Evolutionary conservation across 2,888 invertebrate species (phyloP).

Genomic region (Eledona agricola): DNA sequence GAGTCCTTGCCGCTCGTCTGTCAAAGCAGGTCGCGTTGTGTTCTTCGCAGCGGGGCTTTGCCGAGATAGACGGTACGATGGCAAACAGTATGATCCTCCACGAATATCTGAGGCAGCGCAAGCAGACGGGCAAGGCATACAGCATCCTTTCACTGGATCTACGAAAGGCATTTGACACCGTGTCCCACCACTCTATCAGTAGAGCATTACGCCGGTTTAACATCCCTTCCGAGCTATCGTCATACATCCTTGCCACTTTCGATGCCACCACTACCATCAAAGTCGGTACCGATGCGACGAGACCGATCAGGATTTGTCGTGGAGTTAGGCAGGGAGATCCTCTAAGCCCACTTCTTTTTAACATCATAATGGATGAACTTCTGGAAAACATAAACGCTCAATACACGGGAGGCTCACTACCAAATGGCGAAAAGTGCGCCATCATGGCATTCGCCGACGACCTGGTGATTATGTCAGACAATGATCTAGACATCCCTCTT

Average conservation of each 20-base stretch:
- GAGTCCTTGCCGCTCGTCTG: constrained; percentile 40
- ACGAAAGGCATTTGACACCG: constrained; percentile 44
- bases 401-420: constrained; percentile 8
- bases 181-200: constrained; percentile 36
- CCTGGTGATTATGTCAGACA: constrained; percentile 18
- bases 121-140: constrained; percentile 8
- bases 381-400: constrained; percentile 11
- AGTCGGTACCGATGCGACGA: constrained; percentile 17
- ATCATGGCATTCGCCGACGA: constrained; percentile 34
- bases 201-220: constrained; percentile 36
- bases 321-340: constrained; percentile 59
- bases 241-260: background rate
- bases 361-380: constrained; percentile 33
- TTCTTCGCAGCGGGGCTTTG: constrained; percentile 49
- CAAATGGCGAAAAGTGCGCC: background rate
- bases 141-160: constrained; percentile 39
- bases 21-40: constrained; percentile 22
- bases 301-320: constrained; percentile 40
- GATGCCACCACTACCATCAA: constrained; percentile 31
- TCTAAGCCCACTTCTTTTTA: constrained; percentile 43
- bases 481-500: constrained; percentile 2
- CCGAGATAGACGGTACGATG: constrained; percentile 55
- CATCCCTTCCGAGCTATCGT: constrained; percentile 1
- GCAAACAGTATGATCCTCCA: constrained; percentile 52
- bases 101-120: constrained; percentile 26